These are phyloP conservation scores for Andrena bucephala DNA, from an alignment of 2,888 invertebrate species.

Conservation along the genomic window DNA sequence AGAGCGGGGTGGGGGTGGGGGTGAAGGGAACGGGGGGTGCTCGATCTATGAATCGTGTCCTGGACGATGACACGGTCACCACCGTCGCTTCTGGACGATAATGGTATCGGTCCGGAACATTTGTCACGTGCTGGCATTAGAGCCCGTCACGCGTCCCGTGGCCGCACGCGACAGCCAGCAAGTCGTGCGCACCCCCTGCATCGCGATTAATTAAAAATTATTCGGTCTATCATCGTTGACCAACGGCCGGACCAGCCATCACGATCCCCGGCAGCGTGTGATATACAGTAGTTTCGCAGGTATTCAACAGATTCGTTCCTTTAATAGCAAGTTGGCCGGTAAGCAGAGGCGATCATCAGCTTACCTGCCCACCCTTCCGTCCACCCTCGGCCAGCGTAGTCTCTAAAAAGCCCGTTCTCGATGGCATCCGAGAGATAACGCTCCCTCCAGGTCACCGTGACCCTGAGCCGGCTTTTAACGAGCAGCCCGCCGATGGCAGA, in stretches of 20 bases:
- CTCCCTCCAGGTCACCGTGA: conserved; percentile 40
- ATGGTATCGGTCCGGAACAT: conserved; percentile 69
- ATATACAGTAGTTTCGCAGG: too few species aligned
- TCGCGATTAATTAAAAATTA: neutral
- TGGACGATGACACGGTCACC: conserved; percentile 59
- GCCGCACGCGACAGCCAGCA: conserved; percentile 16
- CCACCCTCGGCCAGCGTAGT: conserved; percentile 4
- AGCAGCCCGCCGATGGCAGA: conserved; percentile 51
- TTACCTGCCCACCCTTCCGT: conserved; percentile 31
- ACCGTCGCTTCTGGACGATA: conserved; percentile 50
- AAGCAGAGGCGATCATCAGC: neutral
- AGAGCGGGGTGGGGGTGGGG: conserved; percentile 8
- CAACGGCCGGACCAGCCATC: neutral
- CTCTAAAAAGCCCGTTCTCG: conserved; percentile 46
- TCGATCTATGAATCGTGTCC: conserved; percentile 48
- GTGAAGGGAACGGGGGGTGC: neutral
- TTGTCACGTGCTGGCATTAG: conserved; percentile 69
- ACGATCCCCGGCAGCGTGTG: too few species aligned
- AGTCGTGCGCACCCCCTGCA: neutral
- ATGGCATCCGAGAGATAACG: conserved; percentile 51
- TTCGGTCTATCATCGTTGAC: neutral
- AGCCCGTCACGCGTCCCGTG: conserved; percentile 40
- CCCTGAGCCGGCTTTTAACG: conserved; percentile 48
- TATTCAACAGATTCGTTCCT: too few species aligned
- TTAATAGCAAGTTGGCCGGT: too few species aligned